Conservation (phyloP, 2,113 vertebrate species). For the Pionites leucogaster region DNA sequence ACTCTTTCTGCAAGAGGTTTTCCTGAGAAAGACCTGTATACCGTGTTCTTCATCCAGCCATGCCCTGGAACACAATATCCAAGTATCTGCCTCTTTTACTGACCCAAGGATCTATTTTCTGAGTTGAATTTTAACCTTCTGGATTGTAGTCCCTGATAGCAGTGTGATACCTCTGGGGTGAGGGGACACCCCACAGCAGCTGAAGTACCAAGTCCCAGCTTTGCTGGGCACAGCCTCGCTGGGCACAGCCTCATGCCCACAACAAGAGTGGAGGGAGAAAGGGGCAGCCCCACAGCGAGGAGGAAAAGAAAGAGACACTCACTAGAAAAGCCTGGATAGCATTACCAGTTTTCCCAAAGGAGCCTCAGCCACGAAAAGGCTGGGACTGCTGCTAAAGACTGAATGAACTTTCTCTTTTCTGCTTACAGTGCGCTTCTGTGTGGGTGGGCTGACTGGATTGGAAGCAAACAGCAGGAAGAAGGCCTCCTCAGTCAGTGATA, state of each 20-base stretch:
- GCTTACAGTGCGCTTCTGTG: background rate
- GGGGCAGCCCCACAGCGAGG: background rate
- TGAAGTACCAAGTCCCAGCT: background rate
- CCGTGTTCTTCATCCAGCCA: background rate
- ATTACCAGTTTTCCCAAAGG: background rate
- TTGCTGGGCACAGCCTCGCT: background rate
- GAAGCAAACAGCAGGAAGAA: constrained; percentile 14
- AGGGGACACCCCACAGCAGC: background rate
- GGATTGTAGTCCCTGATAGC: background rate
- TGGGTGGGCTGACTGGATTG: constrained; percentile 17
- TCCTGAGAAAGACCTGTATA: background rate
- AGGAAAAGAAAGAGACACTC: background rate
- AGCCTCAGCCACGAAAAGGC: background rate
- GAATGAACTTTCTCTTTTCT: background rate
- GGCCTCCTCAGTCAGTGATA: constrained; percentile 8
- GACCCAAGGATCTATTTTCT: background rate
- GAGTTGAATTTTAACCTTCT: background rate
- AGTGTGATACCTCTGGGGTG: background rate
- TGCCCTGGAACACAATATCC: background rate
- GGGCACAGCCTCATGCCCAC: background rate
- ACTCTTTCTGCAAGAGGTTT: background rate
- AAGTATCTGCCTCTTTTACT: background rate
- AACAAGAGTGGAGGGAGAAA: background rate
- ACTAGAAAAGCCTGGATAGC: background rate
- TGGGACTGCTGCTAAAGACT: background rate